These are phyloP conservation scores for Dryobotodes eremita DNA, from an alignment of 2,888 invertebrate genomes.

Conservation along the genomic window DNA sequence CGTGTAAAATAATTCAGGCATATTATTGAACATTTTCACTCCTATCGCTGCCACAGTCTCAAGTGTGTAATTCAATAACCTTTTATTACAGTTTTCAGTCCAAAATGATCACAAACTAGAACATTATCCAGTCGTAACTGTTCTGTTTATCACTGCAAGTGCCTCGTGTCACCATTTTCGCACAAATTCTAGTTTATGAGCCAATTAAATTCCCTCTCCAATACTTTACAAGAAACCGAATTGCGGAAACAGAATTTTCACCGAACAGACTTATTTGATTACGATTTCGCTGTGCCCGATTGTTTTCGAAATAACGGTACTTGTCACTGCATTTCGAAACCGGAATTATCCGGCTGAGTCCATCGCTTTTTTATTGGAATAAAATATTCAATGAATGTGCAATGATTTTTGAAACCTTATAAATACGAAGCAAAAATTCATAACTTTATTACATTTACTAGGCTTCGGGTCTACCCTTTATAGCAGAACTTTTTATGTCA, in stretches of 20 bases:
- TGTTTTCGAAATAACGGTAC: conserved; percentile 21
- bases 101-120: conserved; percentile 32
- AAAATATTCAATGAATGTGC: conserved; percentile 23
- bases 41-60: not conserved
- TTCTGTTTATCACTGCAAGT: conserved; percentile 41
- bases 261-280: conserved; percentile 17
- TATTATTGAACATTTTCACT: conserved; percentile 10
- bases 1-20: not conserved
- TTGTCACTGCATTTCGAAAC: conserved; percentile 1
- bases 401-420: conserved; percentile 46
- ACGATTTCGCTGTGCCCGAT: not conserved
- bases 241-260: conserved; percentile 25
- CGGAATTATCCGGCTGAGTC: not conserved
- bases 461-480: no score
- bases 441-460: conserved; percentile 34
- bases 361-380: not conserved
- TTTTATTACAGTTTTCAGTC: conserved; percentile 36
- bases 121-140: conserved; percentile 39
- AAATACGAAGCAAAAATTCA: conserved; percentile 45
- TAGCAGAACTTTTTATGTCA: no score
- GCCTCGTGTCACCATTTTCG: conserved; percentile 46
- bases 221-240: conserved; percentile 45
- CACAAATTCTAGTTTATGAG: conserved; percentile 55
- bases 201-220: conserved; percentile 49
- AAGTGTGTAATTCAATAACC: conserved; percentile 35